phyloP scores from a whole-genome alignment of 2,888 invertebrate species.

The Rugalucina vietnamica region DNA sequence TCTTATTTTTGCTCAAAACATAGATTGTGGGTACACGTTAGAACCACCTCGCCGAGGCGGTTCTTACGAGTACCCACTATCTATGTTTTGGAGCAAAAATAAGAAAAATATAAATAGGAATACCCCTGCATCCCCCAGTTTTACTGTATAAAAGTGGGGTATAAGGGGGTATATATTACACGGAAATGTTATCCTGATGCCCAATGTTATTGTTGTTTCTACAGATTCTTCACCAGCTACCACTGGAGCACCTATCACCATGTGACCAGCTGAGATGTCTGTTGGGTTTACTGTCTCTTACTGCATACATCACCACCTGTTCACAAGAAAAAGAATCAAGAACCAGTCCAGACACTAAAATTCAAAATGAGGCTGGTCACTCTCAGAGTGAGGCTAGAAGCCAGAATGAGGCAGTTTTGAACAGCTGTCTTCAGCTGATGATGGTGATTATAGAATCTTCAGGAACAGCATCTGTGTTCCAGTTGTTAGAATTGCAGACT shows the following conservation, averaged over 20 bases:
- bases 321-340: not conserved
- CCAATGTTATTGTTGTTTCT: conserved; percentile 20
- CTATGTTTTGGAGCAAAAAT: no score
- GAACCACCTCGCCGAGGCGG: no score
- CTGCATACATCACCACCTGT: conserved; percentile 14
- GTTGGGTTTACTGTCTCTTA: conserved; percentile 52
- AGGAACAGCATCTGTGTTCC: conserved; percentile 51
- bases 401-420: not conserved
- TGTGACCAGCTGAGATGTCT: conserved; percentile 61
- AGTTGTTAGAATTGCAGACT: conserved; percentile 45
- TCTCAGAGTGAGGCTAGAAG: not conserved
- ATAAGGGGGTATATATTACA: no score
- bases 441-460: conserved; percentile 48
- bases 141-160: no score
- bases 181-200: no score
- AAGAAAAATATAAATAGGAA: no score
- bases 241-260: conserved; percentile 51
- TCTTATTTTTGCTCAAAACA: no score
- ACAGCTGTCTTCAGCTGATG: not conserved
- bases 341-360: not conserved
- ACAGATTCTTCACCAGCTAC: conserved; percentile 53
- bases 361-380: not conserved
- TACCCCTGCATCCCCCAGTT: no score
- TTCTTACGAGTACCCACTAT: no score
- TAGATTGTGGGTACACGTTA: no score